A percentile compares a stretch with the other conserved stretches of the same genome.
These are phyloP conservation scores for Gymnoscelis rufifasciata DNA, from an alignment of 2,888 invertebrate species.

Conservation along the genomic window DNA sequence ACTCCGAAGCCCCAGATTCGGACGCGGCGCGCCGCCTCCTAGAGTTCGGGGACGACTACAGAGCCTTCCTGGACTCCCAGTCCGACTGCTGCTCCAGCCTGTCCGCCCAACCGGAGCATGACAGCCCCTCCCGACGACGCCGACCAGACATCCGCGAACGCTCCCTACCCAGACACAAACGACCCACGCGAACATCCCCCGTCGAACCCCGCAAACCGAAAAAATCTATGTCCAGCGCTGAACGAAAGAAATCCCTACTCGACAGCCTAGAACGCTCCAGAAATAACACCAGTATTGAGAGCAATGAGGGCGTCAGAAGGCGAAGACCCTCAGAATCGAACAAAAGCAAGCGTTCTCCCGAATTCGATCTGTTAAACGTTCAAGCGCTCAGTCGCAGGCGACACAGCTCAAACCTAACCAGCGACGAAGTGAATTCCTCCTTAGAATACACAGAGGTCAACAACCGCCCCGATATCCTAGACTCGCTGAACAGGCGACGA, in stretches of 20 bases:
- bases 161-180: slow-evolving; percentile 59
- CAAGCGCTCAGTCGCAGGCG: slow-evolving; percentile 65
- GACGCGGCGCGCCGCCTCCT: slow-evolving; percentile 89
- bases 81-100: slow-evolving; percentile 91
- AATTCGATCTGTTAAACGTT: slow-evolving; percentile 66
- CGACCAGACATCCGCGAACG: slow-evolving; percentile 64
- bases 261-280: slow-evolving; percentile 71
- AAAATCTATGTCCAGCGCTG: slow-evolving; percentile 73
- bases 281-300: slow-evolving; percentile 71
- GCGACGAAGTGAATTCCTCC: slow-evolving; percentile 73
- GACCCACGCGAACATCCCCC: slow-evolving; percentile 59
- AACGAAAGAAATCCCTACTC: slow-evolving; percentile 68
- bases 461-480: slow-evolving; percentile 69
- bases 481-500: slow-evolving; percentile 60
- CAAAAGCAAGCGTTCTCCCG: slow-evolving; percentile 67
- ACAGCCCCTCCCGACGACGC: slow-evolving; percentile 59
- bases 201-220: slow-evolving; percentile 66
- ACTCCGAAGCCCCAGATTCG: slow-evolving; percentile 91
- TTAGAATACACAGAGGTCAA: slow-evolving; percentile 72
- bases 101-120: slow-evolving; percentile 81
- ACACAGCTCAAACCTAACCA: slow-evolving; percentile 71
- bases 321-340: slow-evolving; percentile 63
- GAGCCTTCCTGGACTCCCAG: slow-evolving; percentile 92
- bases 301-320: slow-evolving; percentile 62
- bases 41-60: slow-evolving; percentile 94